A percentile compares a stretch with the other conserved stretches of the same genome.
phyloP scores from a whole-genome alignment of 2,113 vertebrate genomes.

The Elanoides forficatus region DNA sequence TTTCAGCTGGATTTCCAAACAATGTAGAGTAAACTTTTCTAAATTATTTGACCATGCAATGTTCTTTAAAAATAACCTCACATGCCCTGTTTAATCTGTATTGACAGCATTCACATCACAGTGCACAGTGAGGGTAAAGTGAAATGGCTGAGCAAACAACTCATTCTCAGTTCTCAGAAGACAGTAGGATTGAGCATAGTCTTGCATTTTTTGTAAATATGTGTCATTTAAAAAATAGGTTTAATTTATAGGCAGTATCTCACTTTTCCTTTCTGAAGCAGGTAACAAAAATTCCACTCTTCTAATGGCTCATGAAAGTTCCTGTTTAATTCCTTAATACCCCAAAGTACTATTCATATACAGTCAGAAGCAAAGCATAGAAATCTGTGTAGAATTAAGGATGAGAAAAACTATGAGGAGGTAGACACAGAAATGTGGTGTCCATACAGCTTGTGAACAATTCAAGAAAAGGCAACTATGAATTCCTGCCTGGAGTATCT shows the following conservation, averaged over 20 bases:
- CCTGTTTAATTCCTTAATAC: neutral
- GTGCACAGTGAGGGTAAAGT: neutral
- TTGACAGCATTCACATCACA: neutral
- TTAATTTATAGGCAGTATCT: neutral
- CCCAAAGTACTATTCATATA: neutral
- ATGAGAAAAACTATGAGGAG: neutral
- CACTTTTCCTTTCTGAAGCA: neutral
- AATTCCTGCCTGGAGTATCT: neutral
- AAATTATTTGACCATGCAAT: neutral
- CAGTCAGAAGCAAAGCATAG: neutral
- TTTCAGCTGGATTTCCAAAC: neutral
- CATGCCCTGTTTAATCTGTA: neutral
- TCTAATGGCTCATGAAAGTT: neutral
- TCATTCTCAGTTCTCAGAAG: neutral
- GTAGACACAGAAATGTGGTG: neutral
- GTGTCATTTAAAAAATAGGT: neutral
- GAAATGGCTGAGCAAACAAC: neutral
- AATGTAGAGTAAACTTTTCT: neutral
- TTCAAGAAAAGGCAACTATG: neutral
- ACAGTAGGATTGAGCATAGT: neutral
- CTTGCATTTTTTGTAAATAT: neutral
- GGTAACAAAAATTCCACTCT: neutral
- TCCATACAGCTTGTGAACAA: neutral
- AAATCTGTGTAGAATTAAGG: neutral
- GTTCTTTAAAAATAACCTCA: neutral